Base-by-base conservation (phyloP, 1,140 invertebrate genomes). In the Harlomillsia oculata region DNA sequence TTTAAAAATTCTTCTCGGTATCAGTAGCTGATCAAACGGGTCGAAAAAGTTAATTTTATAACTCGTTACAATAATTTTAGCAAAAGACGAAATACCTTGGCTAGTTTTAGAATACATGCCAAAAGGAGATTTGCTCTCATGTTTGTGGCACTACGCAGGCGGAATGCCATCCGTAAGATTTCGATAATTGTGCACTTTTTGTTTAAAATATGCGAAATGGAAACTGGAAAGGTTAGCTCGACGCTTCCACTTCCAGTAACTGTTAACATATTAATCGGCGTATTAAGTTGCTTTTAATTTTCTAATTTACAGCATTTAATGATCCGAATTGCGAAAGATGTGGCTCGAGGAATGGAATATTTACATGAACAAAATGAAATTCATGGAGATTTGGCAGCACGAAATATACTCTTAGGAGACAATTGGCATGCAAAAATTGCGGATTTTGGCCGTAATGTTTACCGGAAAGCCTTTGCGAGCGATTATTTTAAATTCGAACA, bases 371-470 rank as follows among this genome's bases (percentile, higher is more conserved):
- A 45, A 14, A 34, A 45, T 23, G 36, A 43, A 11, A 32, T 46
- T 34, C 56, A 59, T 53, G 49, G 49, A n/a, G 56, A 59, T 37
- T 28, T 59, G 16, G 41, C 49, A 5, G 50, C 56, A 8, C 32
- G 56, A 49, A 56, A 56, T 43, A 16, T 43, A 6, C 28, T 52
- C 14, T n/a, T 56, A 11, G n/a, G 28, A 5, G 45, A 48, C 30
- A 28, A 34, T n/a, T 23, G 26, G 23, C 21, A 13, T 5, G 56
- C 40, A 6, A 59, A 59, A 59, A 36, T 59, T 37, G 50, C 46
- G 5, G 49, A 59, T 48, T 53, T 59, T 18, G 56, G 56, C 21
- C 30, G n/a, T n/a, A 48, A 48, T 29, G 30, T 28, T 16, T 37
- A 52, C 16, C 36, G 23, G 21, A 28, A 58, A 21, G 25, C 40